Base-by-base conservation (phyloP, 2,113 vertebrate genomes). In the Antechinus flavipes region DNA sequence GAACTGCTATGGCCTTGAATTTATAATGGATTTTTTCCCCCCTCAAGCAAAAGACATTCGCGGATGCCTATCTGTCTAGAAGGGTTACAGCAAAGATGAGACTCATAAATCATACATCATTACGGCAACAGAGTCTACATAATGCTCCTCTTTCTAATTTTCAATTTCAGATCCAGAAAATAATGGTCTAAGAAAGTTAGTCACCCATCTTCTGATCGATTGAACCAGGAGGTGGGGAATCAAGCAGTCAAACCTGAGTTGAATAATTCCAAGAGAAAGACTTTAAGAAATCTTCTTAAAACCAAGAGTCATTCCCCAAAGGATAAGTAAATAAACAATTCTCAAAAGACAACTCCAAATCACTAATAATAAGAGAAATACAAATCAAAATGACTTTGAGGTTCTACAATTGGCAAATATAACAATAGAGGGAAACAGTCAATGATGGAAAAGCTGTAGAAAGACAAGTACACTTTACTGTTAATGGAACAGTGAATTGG, bases 51-150 rank as follows among this genome's bases (percentile, higher is more conserved):
- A 54, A 91, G 54, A 61, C 27, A 94, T 52, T 35, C 52, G 2
- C 89, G 42, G 47, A 61, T 84, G 90, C 76, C 76, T 90, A 90
- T 89, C 92, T 55, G 93, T 94, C 46, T 56, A 76, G 30, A 92
- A 90, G 9, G 54, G 14, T 26, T 9, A 0, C 25, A 25, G 30
- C 54, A 90, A 54, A 42, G n/a, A 27, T 76, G n/a, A 95, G 16
- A 95, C 68, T 76, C 42, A 46, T 42, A 93, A 94, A 22, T 90
- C 94, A 93, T 25, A 35, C 54, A 91, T 23, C 55, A 90, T 25
- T 68, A 91, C 58, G 26, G 76, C 22, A 90, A 46, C 54, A 95
- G 49, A n/a, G 47, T 12, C 91, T 0, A 30, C 61, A 91, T 94
- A 46, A 25, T 93, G 5, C 58, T 54, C 42, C 89, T 54, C 84